Base-by-base conservation (phyloP, 2,113 vertebrate genomes). In the Vireo altiloquus region DNA sequence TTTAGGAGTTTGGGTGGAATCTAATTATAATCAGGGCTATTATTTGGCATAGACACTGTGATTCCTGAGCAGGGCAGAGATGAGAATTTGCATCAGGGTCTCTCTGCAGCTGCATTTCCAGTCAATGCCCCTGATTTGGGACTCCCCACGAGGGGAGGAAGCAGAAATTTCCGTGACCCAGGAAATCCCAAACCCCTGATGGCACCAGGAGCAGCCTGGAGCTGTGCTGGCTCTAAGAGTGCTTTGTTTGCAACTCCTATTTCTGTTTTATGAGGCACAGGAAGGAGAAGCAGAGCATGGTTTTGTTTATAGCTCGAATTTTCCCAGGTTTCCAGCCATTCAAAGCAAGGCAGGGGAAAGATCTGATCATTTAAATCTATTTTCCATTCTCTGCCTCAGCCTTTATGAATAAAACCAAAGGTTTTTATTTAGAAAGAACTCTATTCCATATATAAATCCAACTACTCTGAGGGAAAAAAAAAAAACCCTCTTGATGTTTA, bases 341-440 rank as follows among this genome's bases (percentile, higher is more conserved):
- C 79, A 75, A 44, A 94, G 53, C 69, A 69, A 76, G 70, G 74
- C 81, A 69, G 57, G 61, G 65, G 69, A 94, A 97, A 84, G 37
- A 94, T 56, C 57, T 61, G 60, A 69, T 75, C 82, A 61, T 92
- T 94, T 89, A 72, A 85, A 88, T 90, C 59, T 86, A 50, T 87
- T 95, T 96, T 92, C 78, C 82, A 69, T 89, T 65, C 66, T 64
- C 11, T 50, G 63, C 47, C 53, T 75, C n/a, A 95, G 74, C 22
- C 54, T 57, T 84, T 79, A 39, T 65, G 84, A 90, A 91, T 77
- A 94, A 94, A 94, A 60, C 50, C 20, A 37, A 52, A 0, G 6
- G 39, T 4, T 76, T 40, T 65, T 91, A 33, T 72, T 84, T 57
- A 83, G 90, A 74, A 95, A 88, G 88, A 74, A 74, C 63, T 83